Percentiles rank a stretch among this genome's conserved stretches.
These are phyloP conservation scores for Melanaphis sacchari DNA, from an alignment of 1,140 invertebrate genomes.

Conservation along the genomic window DNA sequence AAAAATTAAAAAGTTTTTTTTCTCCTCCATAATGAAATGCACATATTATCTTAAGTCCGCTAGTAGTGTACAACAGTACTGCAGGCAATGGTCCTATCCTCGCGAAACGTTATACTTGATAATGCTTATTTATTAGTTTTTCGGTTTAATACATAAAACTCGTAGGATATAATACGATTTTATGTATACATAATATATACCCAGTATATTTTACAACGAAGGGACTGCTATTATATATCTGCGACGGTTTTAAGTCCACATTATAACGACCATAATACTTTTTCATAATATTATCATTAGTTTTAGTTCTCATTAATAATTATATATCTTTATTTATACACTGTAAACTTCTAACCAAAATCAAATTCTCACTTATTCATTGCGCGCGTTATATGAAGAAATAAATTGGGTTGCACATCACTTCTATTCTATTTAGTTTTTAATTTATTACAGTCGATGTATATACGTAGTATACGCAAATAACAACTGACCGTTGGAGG, in stretches of 20 bases:
- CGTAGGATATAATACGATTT: neutral
- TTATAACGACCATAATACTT: neutral
- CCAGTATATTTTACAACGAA: neutral
- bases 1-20: constrained; percentile 8
- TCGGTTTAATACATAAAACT: constrained; percentile 27
- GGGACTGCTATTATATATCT: constrained; percentile 2
- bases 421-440: neutral
- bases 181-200: constrained; percentile 6
- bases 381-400: neutral
- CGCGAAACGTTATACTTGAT: neutral
- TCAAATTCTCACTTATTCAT: neutral
- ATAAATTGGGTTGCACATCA: neutral
- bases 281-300: constrained; percentile 7
- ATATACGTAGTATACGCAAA: neutral
- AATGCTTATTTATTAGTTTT: constrained; percentile 38
- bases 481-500: neutral
- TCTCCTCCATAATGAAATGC: neutral
- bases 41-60: neutral
- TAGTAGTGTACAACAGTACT: neutral
- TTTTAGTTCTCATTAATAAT: constrained; percentile 18
- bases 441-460: neutral
- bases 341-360: neutral
- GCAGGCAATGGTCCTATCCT: neutral
- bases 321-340: neutral
- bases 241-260: neutral